phyloP scores from a whole-genome alignment of 2,888 invertebrate genomes.

The Cotesia congregata region DNA sequence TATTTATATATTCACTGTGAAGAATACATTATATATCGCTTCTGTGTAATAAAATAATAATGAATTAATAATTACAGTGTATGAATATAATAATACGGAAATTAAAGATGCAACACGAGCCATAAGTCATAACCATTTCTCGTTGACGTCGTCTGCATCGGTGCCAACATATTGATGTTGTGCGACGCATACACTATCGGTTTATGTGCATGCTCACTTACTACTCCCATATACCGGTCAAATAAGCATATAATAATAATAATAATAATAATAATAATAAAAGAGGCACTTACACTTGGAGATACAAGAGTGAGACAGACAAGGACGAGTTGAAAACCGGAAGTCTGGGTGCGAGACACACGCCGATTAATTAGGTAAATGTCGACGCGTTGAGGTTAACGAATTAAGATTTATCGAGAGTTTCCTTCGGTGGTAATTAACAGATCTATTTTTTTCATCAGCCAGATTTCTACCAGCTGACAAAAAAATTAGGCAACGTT shows the following conservation, averaged over 20 bases:
- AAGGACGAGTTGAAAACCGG: conserved; percentile 40
- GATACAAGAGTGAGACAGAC: conserved; percentile 19
- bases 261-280: conserved; percentile 9
- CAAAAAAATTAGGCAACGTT: conserved; percentile 25
- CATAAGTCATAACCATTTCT: conserved; percentile 64
- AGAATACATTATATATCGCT: too few relatives aligned
- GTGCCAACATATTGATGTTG: conserved; percentile 54
- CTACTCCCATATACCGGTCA: not conserved
- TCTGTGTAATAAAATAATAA: not conserved
- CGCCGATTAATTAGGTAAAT: conserved; percentile 45
- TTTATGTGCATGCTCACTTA: not conserved
- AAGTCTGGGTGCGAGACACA: conserved; percentile 32
- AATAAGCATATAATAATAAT: conserved; percentile 10
- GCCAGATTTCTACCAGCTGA: not conserved
- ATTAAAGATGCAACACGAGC: conserved; percentile 62
- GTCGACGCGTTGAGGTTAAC: conserved; percentile 21
- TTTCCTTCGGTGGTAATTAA: conserved; percentile 29
- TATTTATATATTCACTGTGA: too few relatives aligned
- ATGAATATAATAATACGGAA: conserved; percentile 54
- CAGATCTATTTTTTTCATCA: conserved; percentile 11
- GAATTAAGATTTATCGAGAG: conserved; percentile 26
- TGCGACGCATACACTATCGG: conserved; percentile 53
- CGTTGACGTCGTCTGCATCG: conserved; percentile 64
- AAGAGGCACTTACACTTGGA: conserved; percentile 11
- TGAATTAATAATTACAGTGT: conserved; percentile 22